Evolutionary conservation across 2,797 vertebrate genomes (phyloP).

Genomic region (Tragelaphus eurycerus): DNA sequence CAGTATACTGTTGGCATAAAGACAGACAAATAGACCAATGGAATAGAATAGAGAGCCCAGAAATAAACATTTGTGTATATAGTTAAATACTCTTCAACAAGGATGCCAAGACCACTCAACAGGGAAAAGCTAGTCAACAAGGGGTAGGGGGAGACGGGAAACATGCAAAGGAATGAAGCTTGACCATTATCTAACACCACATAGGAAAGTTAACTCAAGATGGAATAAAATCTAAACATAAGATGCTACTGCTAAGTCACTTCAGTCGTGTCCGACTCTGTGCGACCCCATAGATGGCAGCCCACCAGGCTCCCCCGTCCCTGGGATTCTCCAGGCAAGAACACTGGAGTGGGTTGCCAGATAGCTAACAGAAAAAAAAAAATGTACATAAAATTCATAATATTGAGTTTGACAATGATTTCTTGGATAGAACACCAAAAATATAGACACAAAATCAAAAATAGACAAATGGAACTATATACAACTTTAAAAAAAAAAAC

Average conservation of each 20-base stretch:
- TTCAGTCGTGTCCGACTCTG: too few species aligned
- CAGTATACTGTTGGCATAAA: neutral
- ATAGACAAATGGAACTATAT: neutral
- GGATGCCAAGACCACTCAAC: neutral
- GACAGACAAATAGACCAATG: neutral
- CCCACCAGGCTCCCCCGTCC: too few species aligned
- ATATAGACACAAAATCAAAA: neutral
- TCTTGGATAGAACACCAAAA: neutral
- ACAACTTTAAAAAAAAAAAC: neutral
- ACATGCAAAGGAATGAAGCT: neutral
- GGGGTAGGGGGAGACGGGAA: neutral
- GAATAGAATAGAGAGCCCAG: neutral
- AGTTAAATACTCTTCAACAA: neutral
- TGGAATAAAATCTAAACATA: neutral
- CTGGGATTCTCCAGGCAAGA: too few species aligned
- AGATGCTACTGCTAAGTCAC: neutral
- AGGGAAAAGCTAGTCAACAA: neutral
- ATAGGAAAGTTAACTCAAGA: neutral
- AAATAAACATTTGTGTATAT: neutral
- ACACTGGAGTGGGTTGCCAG: too few species aligned
- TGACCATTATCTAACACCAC: neutral
- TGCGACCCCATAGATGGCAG: too few species aligned
- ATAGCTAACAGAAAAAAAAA: neutral
- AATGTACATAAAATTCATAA: neutral
- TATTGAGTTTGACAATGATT: neutral